phyloP scores from a whole-genome alignment of 2,888 invertebrate species.

The Alsophila aescularia region DNA sequence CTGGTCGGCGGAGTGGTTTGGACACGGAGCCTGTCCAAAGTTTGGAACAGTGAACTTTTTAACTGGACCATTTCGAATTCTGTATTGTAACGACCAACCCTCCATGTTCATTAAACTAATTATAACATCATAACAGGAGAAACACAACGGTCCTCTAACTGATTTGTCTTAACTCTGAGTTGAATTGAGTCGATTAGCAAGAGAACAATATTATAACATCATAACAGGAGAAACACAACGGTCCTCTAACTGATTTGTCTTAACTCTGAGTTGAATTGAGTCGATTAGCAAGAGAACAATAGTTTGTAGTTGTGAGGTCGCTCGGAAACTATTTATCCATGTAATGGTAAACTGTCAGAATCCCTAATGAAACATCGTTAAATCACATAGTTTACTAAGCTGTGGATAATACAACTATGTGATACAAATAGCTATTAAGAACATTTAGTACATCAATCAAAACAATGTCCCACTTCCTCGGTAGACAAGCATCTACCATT shows the following conservation, averaged over 20 bases:
- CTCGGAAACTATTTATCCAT: constrained; percentile 19
- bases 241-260: constrained; percentile 4
- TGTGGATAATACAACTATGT: constrained; percentile 1
- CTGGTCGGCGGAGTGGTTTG: constrained; percentile 7
- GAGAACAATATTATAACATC: constrained; percentile 1
- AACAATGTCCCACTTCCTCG: background rate
- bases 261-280: constrained; percentile 8
- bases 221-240: background rate
- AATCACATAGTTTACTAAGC: constrained; percentile 20
- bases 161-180: constrained; percentile 8
- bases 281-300: constrained; percentile 10
- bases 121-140: background rate
- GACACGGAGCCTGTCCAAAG: constrained; percentile 21
- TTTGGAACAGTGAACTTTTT: constrained; percentile 18
- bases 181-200: constrained; percentile 8
- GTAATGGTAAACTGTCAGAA: constrained; percentile 18
- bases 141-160: constrained; percentile 1
- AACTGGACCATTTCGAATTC: constrained; percentile 10
- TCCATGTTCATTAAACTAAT: background rate
- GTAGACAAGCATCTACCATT: background rate
- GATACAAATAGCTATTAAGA: constrained; percentile 1
- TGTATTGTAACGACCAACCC: background rate
- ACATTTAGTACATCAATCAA: background rate
- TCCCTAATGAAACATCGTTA: constrained; percentile 15
- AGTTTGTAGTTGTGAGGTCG: constrained; percentile 21